Base-by-base conservation (phyloP, 2,888 invertebrate species). In the Papilio elwesi region DNA sequence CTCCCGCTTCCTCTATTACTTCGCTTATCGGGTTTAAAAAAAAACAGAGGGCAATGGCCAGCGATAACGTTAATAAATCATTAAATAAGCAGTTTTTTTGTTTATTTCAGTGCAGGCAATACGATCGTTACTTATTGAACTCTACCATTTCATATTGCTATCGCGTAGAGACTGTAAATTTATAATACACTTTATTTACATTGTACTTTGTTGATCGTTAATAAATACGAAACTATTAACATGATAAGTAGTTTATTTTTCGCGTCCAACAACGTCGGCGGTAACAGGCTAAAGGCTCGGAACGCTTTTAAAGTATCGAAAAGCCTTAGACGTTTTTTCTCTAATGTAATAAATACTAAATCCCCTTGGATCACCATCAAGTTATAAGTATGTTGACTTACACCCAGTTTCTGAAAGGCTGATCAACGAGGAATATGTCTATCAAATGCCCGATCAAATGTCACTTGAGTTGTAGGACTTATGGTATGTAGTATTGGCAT, bases 31-130 rank as follows among this genome's bases (percentile, higher is more conserved):
- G 78, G 75, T 82, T 83, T 84, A 84, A 88, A 89, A 59, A 8
- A 87, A 82, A 81, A 79, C 77, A 80, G 78, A 81, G 85, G 83
- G 81, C 84, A 84, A 79, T 78, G 82, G 79, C 84, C 81, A 81
- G 71, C 83, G 87, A 89, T 90, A 90, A 88, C 79, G 81, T 76
- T 81, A 83, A 90, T 92, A 91, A 92, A 84, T 84, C 83, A 84
- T 78, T 77, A 76, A 74, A 73, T 82, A 79, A 83, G 79, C 59
- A 43, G 77, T 81, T 83, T 81, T 80, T 81, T 68, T 68, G 53
- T 55, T 64, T n/a, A 68, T 77, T 76, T 63, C 64, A 70, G 63
- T 65, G 70, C 69, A 75, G 15, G 65, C 64, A 57, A 47, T 70
- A 65, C 53, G 4, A 68, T 66, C 12, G 55, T 53, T 48, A 36